Percentiles rank a stretch among this genome's conserved stretches.
Evolutionary conservation across 2,888 invertebrate species (phyloP).

Genomic region (Yponomeuta sedellus): DNA sequence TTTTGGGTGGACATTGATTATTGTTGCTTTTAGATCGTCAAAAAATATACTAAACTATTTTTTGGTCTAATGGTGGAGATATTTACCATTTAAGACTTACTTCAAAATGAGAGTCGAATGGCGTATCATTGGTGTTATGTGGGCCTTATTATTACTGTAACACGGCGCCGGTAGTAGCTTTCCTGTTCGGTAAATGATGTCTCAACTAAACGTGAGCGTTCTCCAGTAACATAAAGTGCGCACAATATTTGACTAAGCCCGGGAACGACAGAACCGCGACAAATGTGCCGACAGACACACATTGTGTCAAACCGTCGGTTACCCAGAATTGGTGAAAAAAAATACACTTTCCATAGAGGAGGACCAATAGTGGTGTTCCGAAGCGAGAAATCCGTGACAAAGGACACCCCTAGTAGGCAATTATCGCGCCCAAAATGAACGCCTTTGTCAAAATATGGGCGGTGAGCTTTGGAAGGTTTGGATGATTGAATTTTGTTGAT

Average conservation of each 20-base stretch:
- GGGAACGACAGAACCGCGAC: conserved; percentile 24
- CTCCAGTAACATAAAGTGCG: neutral
- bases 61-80: too few relatives aligned
- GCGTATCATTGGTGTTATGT: too few relatives aligned
- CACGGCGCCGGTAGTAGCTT: too few relatives aligned
- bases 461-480: conserved; percentile 19
- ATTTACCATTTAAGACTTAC: too few relatives aligned
- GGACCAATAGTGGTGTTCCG: conserved; percentile 55
- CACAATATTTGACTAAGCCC: neutral
- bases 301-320: conserved; percentile 54
- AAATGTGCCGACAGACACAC: conserved; percentile 47
- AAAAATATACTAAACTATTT: too few relatives aligned
- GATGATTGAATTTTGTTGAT: conserved; percentile 7
- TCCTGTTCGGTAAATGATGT: too few relatives aligned
- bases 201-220: neutral
- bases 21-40: too few relatives aligned
- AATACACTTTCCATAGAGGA: conserved; percentile 28
- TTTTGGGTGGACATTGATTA: too few relatives aligned
- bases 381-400: conserved; percentile 69
- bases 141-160: too few relatives aligned
- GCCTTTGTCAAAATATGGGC: conserved; percentile 58
- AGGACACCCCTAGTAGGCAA: conserved; percentile 46
- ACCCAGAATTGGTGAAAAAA: conserved; percentile 30
- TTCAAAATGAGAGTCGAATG: too few relatives aligned
- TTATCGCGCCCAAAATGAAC: conserved; percentile 64